Percentiles rank a stretch among this genome's conserved stretches.
Evolutionary conservation across 2,113 vertebrate species (phyloP).

Genomic region (Peromyscus leucopus): DNA sequence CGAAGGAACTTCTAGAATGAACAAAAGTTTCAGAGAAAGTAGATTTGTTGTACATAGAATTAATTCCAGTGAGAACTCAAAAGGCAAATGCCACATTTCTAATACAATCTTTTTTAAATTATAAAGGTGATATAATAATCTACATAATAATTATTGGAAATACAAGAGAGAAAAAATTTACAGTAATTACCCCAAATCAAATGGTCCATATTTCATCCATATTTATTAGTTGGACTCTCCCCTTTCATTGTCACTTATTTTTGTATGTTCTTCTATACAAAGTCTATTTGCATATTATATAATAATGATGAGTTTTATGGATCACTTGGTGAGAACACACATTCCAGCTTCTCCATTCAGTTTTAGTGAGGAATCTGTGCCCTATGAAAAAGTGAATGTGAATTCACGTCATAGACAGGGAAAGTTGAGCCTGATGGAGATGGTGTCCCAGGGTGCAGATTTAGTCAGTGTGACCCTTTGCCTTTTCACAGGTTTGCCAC

Average conservation of each 20-base stretch:
- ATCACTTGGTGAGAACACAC: not conserved
- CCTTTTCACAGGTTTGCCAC: not conserved
- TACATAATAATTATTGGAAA: not conserved
- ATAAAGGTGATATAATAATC: not conserved
- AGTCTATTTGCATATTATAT: not conserved
- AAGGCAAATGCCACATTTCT: not conserved
- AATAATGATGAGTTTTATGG: not conserved
- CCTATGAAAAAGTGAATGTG: not conserved
- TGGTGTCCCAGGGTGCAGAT: constrained; percentile 26
- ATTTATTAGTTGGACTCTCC: constrained; percentile 17
- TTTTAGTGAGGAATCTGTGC: constrained; percentile 8
- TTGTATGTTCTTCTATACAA: not conserved
- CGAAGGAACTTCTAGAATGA: not conserved
- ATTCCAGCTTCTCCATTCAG: not conserved
- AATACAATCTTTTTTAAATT: constrained; percentile 34
- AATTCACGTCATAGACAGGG: not conserved
- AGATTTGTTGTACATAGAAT: not conserved
- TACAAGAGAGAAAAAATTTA: constrained; percentile 3
- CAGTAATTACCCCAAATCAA: not conserved
- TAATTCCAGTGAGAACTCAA: not conserved
- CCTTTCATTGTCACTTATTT: not conserved
- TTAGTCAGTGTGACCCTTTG: constrained; percentile 42
- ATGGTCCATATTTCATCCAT: not conserved
- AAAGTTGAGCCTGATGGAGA: not conserved
- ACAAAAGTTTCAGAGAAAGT: not conserved